Evolutionary conservation across 2,113 vertebrate species (phyloP), one percentile per base, ranked within the genome.

Genomic region (Pteropus alecto): DNA sequence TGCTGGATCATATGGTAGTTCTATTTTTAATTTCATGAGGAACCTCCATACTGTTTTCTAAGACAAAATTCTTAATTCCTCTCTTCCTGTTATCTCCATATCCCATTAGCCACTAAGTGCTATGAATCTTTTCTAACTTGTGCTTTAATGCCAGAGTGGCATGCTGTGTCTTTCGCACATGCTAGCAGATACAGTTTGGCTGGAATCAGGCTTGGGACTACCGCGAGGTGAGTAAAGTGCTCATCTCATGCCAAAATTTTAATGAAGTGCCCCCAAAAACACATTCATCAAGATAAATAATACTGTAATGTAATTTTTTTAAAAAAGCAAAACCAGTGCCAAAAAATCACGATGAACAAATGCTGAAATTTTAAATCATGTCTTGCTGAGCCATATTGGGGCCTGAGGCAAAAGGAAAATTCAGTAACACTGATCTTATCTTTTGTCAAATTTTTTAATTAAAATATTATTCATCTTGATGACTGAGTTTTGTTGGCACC

Each of bases 331-430:
- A 89, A 77, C 43, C 56, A 78, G 28, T 33, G 21, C 51, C 14
- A 92, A 93, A 92, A 89, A 35, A 33, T 63, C 7, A 78, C 85
- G n/a, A 93, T 71, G 95, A 96, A 46, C 63, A 79, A 84, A 78
- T 33, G 43, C 68, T 86, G 71, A 85, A 30, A 46, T 85, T 93
- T 63, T 26, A 71, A 77, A 70, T 84, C 46, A 79, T 63, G 13
- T 26, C n/a, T 85, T 63, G 71, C 61, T 6, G n/a, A 90, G 43
- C 22, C 22, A 56, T 48, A 56, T 19, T 65, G 30, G 79, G 79
- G 14, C 15, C 56, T 63, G 30, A 90, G 51, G 56, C 86, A 85
- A 90, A 84, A 85, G 13, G 21, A 51, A 89, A 84, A 33, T 58
- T 43, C 38, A 11, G 46, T 63, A 61, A 90, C 15, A 38, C 7